A percentile compares a stretch with the other conserved stretches of the same genome.
Evolutionary conservation across 2,888 invertebrate species (phyloP).

Genomic region (Euplagia quadripunctaria): DNA sequence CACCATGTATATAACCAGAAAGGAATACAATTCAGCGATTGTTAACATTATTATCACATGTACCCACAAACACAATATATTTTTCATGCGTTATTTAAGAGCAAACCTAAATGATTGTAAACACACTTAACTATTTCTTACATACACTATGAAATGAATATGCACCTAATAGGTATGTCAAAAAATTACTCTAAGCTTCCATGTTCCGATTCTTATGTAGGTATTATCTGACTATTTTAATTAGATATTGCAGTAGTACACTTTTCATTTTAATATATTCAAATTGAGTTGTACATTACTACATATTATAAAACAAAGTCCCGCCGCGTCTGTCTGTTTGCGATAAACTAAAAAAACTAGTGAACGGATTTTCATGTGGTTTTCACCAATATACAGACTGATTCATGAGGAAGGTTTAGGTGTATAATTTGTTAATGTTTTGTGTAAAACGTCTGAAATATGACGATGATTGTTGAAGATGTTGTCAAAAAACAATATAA

Average conservation of each 20-base stretch:
- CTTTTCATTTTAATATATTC: conserved; percentile 13
- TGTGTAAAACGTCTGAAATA: too few relatives aligned
- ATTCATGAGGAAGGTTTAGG: too few relatives aligned
- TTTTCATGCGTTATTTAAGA: conserved; percentile 11
- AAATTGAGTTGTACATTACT: not conserved
- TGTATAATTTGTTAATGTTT: too few relatives aligned
- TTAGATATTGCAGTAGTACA: conserved; percentile 34
- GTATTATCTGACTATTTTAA: conserved; percentile 27
- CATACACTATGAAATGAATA: conserved; percentile 40
- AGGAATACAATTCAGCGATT: not conserved
- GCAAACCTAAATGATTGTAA: conserved; percentile 21
- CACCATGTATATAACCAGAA: not conserved
- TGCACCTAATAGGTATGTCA: conserved; percentile 48
- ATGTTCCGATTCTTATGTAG: conserved; percentile 50
- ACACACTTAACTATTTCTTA: conserved; percentile 42
- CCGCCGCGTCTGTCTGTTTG: too few relatives aligned
- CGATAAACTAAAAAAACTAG: too few relatives aligned
- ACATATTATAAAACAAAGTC: too few relatives aligned
- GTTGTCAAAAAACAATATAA: too few relatives aligned
- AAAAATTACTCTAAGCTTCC: conserved; percentile 32
- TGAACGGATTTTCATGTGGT: too few relatives aligned
- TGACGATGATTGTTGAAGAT: too few relatives aligned
- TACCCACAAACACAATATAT: not conserved
- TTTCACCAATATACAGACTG: too few relatives aligned
- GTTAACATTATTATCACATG: not conserved